phyloP scores from a whole-genome alignment of 2,888 invertebrate species.

The Oxystoma pomonae region DNA sequence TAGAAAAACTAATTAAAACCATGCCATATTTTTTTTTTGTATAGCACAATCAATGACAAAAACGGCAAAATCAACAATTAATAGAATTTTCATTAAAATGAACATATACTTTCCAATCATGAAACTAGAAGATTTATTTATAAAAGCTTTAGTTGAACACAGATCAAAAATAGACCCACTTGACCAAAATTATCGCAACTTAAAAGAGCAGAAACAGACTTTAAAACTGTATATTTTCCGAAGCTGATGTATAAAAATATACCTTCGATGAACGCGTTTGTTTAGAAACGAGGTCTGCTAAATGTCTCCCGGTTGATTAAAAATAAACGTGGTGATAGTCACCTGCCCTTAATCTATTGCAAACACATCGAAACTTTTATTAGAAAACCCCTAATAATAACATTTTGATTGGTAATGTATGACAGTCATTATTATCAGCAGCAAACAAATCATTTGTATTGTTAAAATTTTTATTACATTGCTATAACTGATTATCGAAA shows the following conservation, averaged over 20 bases:
- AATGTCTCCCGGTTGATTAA: conserved; percentile 44
- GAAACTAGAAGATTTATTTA: neutral
- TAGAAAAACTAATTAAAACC: no score
- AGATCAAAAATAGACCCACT: neutral
- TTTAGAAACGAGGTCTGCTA: conserved; percentile 44
- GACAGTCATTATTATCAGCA: neutral
- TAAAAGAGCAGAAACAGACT: neutral
- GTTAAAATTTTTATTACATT: no score
- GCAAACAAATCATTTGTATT: no score
- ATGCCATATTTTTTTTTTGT: no score
- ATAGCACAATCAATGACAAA: neutral
- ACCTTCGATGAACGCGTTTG: conserved; percentile 39
- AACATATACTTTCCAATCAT: neutral
- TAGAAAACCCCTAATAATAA: conserved; percentile 28
- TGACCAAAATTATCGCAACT: neutral
- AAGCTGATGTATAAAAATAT: conserved; percentile 44
- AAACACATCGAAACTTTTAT: conserved; percentile 37
- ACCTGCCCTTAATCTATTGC: conserved; percentile 41
- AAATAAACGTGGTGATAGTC: conserved; percentile 44
- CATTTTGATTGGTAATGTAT: neutral
- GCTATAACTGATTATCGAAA: no score
- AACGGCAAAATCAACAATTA: neutral
- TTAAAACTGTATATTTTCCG: conserved; percentile 36
- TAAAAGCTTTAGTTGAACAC: neutral
- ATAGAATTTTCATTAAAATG: neutral